These are phyloP conservation scores for Hippopotamus amphibius DNA, from an alignment of 2,113 vertebrate genomes.

Conservation along the genomic window DNA sequence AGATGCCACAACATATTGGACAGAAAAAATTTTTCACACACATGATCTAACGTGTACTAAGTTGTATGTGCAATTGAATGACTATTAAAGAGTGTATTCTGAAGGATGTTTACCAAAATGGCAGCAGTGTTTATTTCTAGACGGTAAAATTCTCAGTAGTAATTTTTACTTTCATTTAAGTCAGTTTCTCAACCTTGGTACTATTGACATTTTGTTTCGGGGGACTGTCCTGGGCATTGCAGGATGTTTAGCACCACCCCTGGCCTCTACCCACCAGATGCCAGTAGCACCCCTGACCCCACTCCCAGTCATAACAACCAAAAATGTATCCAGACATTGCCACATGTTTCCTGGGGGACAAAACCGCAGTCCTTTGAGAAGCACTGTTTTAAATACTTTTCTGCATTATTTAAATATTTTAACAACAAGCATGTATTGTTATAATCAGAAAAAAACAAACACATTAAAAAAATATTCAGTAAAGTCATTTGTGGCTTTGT, in stretches of 20 bases:
- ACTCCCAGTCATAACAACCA: neutral
- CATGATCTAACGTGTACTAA: neutral
- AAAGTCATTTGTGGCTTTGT: conserved; percentile 20
- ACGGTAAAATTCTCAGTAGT: neutral
- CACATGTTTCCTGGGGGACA: neutral
- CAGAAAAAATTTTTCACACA: neutral
- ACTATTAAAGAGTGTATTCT: neutral
- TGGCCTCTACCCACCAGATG: neutral
- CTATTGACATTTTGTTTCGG: rapidly evolving
- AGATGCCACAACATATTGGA: rapidly evolving
- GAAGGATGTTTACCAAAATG: neutral
- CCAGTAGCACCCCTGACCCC: neutral
- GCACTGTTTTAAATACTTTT: conserved; percentile 63
- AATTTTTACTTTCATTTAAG: neutral
- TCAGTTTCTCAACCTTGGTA: neutral
- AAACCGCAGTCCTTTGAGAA: neutral
- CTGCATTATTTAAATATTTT: conserved; percentile 70
- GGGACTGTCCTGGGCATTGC: neutral
- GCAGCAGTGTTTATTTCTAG: neutral
- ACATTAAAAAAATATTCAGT: neutral
- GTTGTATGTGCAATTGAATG: rapidly evolving
- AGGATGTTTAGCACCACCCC: neutral
- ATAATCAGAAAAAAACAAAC: conserved; percentile 74
- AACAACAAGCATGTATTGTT: conserved; percentile 54
- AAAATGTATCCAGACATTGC: neutral